Conservation (phyloP, 2,888 invertebrate genomes). For the Caenorhabditis zanzibari region DNA sequence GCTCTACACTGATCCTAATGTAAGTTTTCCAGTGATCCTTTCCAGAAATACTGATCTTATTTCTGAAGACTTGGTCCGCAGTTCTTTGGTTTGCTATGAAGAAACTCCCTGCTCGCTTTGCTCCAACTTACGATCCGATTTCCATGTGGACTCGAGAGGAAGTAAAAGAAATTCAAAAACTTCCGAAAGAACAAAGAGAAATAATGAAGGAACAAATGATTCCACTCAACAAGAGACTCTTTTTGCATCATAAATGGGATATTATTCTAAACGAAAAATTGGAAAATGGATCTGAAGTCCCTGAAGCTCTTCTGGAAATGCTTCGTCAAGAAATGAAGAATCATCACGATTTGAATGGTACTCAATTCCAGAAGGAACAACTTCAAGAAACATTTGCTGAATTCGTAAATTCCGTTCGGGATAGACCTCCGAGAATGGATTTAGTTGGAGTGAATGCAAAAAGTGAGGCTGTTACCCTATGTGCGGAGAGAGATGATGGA, state of each 20-base stretch:
- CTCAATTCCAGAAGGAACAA: slow-evolving; percentile 36
- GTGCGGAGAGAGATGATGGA: slow-evolving; percentile 52
- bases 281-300: neutral
- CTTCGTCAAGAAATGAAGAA: slow-evolving; percentile 25
- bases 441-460: slow-evolving; percentile 39
- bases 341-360: slow-evolving; percentile 16
- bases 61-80: slow-evolving; percentile 29
- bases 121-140: slow-evolving; percentile 53
- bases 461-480: slow-evolving; percentile 53
- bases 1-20: slow-evolving; percentile 47
- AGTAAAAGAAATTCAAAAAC: slow-evolving; percentile 26
- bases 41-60: neutral
- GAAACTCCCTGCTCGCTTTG: slow-evolving; percentile 36
- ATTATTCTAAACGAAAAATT: slow-evolving; percentile 33
- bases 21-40: neutral
- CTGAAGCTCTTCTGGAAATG: slow-evolving; percentile 32
- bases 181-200: slow-evolving; percentile 23
- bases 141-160: slow-evolving; percentile 61
- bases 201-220: slow-evolving; percentile 40
- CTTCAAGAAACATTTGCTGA: slow-evolving; percentile 52
- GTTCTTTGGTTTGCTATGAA: slow-evolving; percentile 42
- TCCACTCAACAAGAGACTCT: slow-evolving; percentile 44
- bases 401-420: slow-evolving; percentile 42
- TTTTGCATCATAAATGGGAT: slow-evolving; percentile 54
- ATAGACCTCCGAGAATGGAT: slow-evolving; percentile 30